Base-by-base conservation (phyloP, 2,113 vertebrate species). In the Cavia porcellus region DNA sequence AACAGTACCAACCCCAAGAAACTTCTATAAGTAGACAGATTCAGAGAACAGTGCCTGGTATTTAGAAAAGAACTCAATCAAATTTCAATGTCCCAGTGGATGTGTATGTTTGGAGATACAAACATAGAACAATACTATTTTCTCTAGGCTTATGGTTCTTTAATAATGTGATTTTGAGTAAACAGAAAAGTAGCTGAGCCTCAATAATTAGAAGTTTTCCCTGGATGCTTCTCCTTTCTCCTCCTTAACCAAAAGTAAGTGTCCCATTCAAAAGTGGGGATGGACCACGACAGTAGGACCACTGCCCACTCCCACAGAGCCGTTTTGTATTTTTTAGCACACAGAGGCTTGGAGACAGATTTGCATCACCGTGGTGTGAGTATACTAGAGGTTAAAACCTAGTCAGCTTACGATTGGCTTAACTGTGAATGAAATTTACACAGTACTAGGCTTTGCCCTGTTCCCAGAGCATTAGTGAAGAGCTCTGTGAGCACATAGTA, bases 201-300 rank as follows among this genome's bases (percentile, higher is more conserved):
- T 75, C 64, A 7, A 20, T 4, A 52, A 57, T 66, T 22, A 72
- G 38, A 84, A 24, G 30, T 11, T 11, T 64, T 52, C n/a, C 24
- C 19, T 45, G 45, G 64, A 28, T 42, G 11, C 1, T 32, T 70
- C 30, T 68, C 50, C 17, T 19, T 92, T 22, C 52, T 90, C 85
- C 3, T 45, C 24, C 74, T 32, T 87, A 84, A 50, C 4, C n/a
- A 28, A 52, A 88, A 17, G 50, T 42, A 24, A 52, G 42, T 7
- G 28, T 38, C n/a, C 32, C 50, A 0, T 13, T 6, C 20, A 64
- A n/a, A 84, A 17, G 14, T 42, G n/a, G 13, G 2, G 5, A 8
- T 50, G 42, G 42, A 30, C 74, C 25, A 2, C 0, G 2, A 38
- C 35, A 7, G 61, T 9, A 0, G 7, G 1, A 68, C 15, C 4